A percentile compares a stretch with the other conserved stretches of the same genome.
Conservation (phyloP, 2,888 invertebrate genomes). For the Amphiduros pacificus region DNA sequence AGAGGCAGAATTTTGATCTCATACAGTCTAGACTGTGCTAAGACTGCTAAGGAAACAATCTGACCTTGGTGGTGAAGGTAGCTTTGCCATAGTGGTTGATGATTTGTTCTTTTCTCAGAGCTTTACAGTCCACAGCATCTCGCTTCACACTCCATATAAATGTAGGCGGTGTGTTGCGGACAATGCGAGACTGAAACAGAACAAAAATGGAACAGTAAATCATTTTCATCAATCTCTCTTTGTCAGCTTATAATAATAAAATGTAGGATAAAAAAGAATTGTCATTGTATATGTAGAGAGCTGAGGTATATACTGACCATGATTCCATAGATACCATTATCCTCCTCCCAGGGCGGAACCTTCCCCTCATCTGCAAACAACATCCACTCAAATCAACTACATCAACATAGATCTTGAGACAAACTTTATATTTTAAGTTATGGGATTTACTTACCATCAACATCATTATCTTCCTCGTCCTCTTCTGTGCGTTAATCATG, state of each 20-base stretch:
- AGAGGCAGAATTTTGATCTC: no score
- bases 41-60: neutral
- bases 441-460: no score
- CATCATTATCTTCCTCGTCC: neutral
- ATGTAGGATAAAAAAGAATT: no score
- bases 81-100: conserved; percentile 83
- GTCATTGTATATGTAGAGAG: no score
- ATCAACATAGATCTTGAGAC: no score
- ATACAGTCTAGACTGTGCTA: no score
- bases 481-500: neutral
- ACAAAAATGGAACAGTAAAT: no score
- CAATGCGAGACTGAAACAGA: conserved; percentile 50
- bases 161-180: conserved; percentile 62
- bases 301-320: conserved; percentile 36
- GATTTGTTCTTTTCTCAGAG: conserved; percentile 69
- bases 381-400: no score
- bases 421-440: no score
- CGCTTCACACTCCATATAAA: conserved; percentile 86
- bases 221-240: no score
- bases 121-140: conserved; percentile 72
- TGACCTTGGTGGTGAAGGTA: conserved; percentile 85
- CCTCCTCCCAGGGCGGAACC: conserved; percentile 58
- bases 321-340: conserved; percentile 59
- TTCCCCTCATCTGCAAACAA: conserved; percentile 18
- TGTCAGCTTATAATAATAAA: no score